Percentiles rank a stretch among this genome's conserved stretches.
Conservation (phyloP, 1,140 invertebrate genomes). For the Aradophagus sp. region DNA sequence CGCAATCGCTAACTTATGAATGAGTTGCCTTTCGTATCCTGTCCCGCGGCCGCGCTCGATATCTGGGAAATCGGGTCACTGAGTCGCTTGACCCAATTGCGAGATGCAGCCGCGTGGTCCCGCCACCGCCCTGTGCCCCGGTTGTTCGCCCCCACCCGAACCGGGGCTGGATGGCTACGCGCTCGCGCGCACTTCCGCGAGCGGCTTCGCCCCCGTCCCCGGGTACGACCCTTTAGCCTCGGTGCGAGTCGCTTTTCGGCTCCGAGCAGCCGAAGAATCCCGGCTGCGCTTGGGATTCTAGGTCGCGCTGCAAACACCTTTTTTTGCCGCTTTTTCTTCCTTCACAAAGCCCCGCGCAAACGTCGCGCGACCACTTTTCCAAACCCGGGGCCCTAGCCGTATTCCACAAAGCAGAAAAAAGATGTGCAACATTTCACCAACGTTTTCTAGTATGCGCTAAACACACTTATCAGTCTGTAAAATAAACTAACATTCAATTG, state of each 20-base stretch:
- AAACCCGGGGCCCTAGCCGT: too few species aligned
- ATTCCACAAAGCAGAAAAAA: too few species aligned
- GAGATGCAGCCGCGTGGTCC: conserved; percentile 30
- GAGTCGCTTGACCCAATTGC: conserved; percentile 49
- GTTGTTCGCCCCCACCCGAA: conserved; percentile 2
- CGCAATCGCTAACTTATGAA: conserved; percentile 23
- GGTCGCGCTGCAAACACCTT: too few species aligned
- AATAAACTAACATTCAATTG: too few species aligned
- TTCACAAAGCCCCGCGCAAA: too few species aligned
- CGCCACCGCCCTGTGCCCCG: conserved; percentile 5
- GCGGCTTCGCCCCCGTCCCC: conserved; percentile 2
- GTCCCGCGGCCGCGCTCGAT: conserved; percentile 30
- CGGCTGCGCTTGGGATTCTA: conserved; percentile 33
- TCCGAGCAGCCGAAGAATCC: conserved; percentile 9
- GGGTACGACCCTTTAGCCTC: too few species aligned
- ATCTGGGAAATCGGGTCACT: conserved; percentile 51
- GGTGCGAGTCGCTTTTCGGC: too few species aligned
- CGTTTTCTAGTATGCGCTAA: too few species aligned
- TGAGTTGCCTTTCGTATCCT: conserved; percentile 28
- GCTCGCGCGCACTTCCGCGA: neutral
- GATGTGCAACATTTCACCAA: too few species aligned
- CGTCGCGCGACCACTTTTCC: too few species aligned
- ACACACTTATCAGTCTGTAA: too few species aligned
- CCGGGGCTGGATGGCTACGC: neutral
- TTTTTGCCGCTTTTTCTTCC: too few species aligned